These are phyloP conservation scores for Automeris io DNA, from an alignment of 2,888 invertebrate genomes.

Conservation along the genomic window DNA sequence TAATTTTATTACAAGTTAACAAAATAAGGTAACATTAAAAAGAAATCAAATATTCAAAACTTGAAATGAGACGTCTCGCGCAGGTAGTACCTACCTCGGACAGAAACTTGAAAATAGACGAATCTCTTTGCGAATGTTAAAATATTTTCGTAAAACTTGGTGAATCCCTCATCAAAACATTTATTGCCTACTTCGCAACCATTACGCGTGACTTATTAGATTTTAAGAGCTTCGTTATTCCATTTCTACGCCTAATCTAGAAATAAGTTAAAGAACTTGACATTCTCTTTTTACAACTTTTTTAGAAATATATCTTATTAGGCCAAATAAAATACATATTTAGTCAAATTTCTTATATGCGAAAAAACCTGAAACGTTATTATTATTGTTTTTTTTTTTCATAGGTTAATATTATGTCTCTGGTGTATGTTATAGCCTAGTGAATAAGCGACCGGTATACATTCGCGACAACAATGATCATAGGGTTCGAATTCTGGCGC, in stretches of 20 bases:
- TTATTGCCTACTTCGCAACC: conserved; percentile 27
- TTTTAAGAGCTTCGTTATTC: conserved; percentile 30
- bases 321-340: too few species aligned
- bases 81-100: conserved; percentile 5
- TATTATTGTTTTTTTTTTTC: too few species aligned
- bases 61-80: conserved; percentile 7
- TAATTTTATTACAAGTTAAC: too few species aligned
- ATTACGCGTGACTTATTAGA: conserved; percentile 33
- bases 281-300: background rate
- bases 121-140: conserved; percentile 15
- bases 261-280: background rate
- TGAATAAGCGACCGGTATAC: too few species aligned
- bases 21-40: conserved; percentile 7
- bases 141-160: conserved; percentile 21
- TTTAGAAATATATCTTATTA: background rate
- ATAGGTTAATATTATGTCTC: too few species aligned
- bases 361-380: too few species aligned
- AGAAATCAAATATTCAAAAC: conserved; percentile 7
- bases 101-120: conserved; percentile 8
- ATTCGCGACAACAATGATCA: too few species aligned
- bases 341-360: too few species aligned
- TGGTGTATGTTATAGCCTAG: too few species aligned
- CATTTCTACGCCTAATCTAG: background rate
- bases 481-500: too few species aligned
- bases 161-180: conserved; percentile 32